Percentiles rank a stretch among this genome's conserved stretches.
Conservation (phyloP, 2,888 invertebrate genomes). For the Apodemia hepburni region DNA sequence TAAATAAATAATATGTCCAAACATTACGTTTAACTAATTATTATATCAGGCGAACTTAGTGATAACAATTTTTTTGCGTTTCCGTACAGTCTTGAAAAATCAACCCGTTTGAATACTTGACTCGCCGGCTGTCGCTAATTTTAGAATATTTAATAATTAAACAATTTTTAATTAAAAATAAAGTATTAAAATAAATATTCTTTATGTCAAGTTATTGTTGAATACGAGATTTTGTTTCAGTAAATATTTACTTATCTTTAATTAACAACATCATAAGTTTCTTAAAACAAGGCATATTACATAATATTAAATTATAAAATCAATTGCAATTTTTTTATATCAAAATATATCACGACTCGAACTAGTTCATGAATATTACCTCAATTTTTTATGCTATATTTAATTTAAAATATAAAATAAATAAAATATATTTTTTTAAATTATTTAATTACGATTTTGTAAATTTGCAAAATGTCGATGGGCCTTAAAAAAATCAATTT, state of each 20-base stretch:
- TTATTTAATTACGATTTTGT: neutral
- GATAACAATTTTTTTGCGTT: neutral
- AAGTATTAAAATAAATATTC: neutral
- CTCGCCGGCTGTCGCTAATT: neutral
- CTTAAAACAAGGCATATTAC: neutral
- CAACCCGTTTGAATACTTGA: neutral
- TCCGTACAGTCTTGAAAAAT: neutral
- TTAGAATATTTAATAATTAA: neutral
- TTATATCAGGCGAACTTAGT: neutral
- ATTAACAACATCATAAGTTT: too few species aligned
- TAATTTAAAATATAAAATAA: neutral
- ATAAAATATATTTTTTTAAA: neutral
- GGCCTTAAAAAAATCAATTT: constrained; percentile 23
- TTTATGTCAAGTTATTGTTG: neutral
- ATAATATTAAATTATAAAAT: neutral
- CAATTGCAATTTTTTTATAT: neutral
- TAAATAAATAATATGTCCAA: neutral
- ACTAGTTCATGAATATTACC: too few species aligned
- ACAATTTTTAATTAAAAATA: neutral
- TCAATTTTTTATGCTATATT: too few species aligned
- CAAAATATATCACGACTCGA: neutral
- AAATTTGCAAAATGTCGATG: constrained; percentile 20
- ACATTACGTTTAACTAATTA: neutral
- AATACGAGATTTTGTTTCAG: too few species aligned
- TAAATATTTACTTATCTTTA: too few species aligned